Percentiles rank a stretch among this genome's conserved stretches.
Conservation (phyloP, 2,113 vertebrate species). For the Gambusia affinis region DNA sequence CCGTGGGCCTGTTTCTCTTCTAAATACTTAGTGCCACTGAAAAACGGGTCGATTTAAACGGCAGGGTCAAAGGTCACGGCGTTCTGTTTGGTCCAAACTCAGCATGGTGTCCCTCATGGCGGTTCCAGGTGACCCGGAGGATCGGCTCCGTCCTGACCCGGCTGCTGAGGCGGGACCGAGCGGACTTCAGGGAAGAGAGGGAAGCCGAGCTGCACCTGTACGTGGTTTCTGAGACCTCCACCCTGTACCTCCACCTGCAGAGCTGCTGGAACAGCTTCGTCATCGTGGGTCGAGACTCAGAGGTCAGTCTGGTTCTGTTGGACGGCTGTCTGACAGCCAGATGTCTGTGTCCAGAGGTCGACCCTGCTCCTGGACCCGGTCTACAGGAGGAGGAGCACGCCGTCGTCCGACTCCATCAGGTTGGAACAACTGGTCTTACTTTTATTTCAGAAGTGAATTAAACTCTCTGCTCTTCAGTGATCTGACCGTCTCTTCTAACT, state of each 20-base stretch:
- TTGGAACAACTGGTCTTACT: background rate
- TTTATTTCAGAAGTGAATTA: background rate
- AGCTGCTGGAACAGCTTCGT: conserved; percentile 79
- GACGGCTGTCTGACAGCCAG: too few species aligned
- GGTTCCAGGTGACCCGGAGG: conserved; percentile 20
- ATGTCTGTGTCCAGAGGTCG: conserved; percentile 65
- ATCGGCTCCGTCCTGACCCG: conserved; percentile 40
- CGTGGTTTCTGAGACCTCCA: conserved; percentile 66
- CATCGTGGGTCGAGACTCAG: conserved; percentile 66
- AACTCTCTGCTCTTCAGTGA: too few species aligned
- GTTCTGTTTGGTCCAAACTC: too few species aligned
- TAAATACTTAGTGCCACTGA: too few species aligned
- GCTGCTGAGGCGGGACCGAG: conserved; percentile 37
- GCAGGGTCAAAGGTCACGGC: too few species aligned
- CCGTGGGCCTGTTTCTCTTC: background rate
- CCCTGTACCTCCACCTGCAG: conserved; percentile 76
- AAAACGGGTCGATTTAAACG: too few species aligned
- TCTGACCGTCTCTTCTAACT: too few species aligned
- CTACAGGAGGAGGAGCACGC: conserved; percentile 56
- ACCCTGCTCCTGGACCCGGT: conserved; percentile 74
- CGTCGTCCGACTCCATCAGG: conserved; percentile 58
- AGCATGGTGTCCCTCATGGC: background rate
- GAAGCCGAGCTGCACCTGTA: conserved; percentile 79
- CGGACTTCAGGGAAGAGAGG: conserved; percentile 12
- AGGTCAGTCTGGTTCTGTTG: background rate